Base-by-base conservation (phyloP, 2,113 vertebrate species). In the Macaca nemestrina region DNA sequence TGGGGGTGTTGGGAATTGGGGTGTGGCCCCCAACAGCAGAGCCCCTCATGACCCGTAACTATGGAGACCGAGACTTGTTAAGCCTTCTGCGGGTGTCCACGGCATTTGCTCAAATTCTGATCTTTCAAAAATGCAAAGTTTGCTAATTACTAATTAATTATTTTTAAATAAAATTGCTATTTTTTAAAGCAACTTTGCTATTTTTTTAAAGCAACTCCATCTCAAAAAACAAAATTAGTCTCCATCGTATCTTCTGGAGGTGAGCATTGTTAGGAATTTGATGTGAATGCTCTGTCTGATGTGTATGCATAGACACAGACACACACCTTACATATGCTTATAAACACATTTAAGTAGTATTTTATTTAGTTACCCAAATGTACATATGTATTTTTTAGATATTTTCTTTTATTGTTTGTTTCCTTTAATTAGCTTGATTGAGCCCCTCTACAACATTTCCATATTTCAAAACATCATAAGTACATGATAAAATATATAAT, bases 281-380 rank as follows among this genome's bases (percentile, higher is more conserved):
- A 40, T 48, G 68, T n/a, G 38, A 7, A 43, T 17, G 43, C 27
- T 38, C 64, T 14, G 11, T 3, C 0, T 5, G 30, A 23, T 1
- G 22, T 30, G 8, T 8, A 2, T 4, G 8, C 6, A 45, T 8
- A 18, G 17, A 79, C 12, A 14, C 38, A 43, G 11, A 2, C 61
- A 52, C 17, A 13, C 30, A 5, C 43, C 6, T 20, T 4, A 4
- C 18, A 9, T 27, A 10, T 0, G 27, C 59, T 23, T 13, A 35
- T 12, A 3, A 7, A 16, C 40, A 30, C 3, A 30, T 61, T 5
- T 27, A 23, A 0, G 0, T 27, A 27, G 23, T n/a, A 18, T 11
- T 61, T 38, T 25, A 40, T 25, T 30, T 6, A 8, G 25, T 48
- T 48, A 48, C 45, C 8, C 3, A 30, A 17, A 4, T 68, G 25